Conservation (phyloP, 2,113 vertebrate genomes). For the Psilopsiagon aurifrons region DNA sequence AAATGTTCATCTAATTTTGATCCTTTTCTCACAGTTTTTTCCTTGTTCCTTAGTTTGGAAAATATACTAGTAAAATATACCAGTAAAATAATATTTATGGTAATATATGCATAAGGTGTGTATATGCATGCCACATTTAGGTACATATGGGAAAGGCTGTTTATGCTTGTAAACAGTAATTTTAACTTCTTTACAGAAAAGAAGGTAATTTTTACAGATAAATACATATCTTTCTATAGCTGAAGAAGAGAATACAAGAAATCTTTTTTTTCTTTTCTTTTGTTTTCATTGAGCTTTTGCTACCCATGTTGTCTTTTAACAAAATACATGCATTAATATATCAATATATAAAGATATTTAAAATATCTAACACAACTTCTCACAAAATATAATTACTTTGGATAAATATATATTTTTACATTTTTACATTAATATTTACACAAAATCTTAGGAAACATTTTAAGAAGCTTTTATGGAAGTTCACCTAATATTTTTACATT, state of each 20-base stretch:
- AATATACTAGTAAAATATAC: not conserved
- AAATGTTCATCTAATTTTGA: not conserved
- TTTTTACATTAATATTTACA: not conserved
- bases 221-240: not conserved
- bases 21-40: not conserved
- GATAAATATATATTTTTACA: not conserved
- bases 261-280: no score
- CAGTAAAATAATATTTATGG: not conserved
- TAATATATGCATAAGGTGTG: not conserved
- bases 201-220: not conserved
- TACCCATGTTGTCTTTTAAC: not conserved
- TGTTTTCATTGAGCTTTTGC: rapidly evolving
- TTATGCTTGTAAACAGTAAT: not conserved
- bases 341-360: not conserved
- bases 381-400: not conserved
- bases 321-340: not conserved
- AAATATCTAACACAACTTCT: not conserved
- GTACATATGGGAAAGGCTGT: not conserved
- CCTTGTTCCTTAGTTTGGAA: not conserved
- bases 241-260: not conserved
- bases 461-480: not conserved
- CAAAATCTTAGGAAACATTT: not conserved
- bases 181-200: not conserved
- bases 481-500: not conserved
- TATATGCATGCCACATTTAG: not conserved